These are phyloP conservation scores for Tapera naevia DNA, from an alignment of 2,797 vertebrate genomes.

Conservation along the genomic window DNA sequence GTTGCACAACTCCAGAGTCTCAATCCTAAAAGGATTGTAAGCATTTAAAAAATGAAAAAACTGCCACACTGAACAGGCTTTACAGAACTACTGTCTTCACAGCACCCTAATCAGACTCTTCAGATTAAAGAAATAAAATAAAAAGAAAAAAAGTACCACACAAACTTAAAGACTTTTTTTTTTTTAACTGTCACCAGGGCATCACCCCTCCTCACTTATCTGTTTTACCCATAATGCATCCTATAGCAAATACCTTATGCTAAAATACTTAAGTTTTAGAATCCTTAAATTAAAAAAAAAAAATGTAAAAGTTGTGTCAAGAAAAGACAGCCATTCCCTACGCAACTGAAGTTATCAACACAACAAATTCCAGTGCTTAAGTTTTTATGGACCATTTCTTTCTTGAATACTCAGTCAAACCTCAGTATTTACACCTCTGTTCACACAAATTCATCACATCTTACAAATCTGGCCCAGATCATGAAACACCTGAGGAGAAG, in stretches of 20 bases:
- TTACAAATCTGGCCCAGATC: background rate
- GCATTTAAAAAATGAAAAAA: background rate
- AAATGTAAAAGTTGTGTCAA: background rate
- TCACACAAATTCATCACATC: background rate
- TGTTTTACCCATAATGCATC: background rate
- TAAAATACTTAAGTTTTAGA: background rate
- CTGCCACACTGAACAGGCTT: background rate
- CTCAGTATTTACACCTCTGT: background rate
- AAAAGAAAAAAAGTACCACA: background rate
- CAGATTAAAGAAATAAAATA: background rate
- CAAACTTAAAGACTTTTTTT: background rate
- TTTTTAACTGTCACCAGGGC: background rate
- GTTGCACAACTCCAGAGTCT: accelerated
- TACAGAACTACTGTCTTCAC: background rate
- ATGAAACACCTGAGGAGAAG: background rate
- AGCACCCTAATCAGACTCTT: background rate
- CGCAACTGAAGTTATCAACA: background rate
- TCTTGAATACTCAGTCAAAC: background rate
- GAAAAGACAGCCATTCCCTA: background rate
- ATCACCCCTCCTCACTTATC: background rate
- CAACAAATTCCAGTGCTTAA: background rate
- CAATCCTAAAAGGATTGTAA: background rate
- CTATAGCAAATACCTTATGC: background rate
- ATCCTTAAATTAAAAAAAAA: background rate
- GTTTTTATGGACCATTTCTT: background rate